phyloP scores from a whole-genome alignment of 1,140 invertebrate species.

The Cherax destructor region DNA sequence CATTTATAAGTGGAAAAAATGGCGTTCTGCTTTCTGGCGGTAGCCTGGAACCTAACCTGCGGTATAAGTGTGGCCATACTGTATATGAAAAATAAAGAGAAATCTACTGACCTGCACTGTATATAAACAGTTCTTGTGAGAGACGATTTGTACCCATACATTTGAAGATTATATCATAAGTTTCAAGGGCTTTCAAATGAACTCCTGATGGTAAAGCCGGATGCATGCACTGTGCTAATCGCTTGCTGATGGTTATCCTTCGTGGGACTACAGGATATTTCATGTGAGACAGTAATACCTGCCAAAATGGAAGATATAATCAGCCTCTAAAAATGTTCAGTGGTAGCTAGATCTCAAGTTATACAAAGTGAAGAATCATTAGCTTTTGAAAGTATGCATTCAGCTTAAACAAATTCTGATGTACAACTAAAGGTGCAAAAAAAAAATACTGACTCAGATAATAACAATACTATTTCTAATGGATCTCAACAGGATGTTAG shows the following conservation, averaged over 20 bases:
- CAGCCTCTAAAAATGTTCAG: not conserved
- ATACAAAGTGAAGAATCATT: not conserved
- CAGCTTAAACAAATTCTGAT: no score
- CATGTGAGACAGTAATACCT: constrained; percentile 84
- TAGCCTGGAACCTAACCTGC: no score
- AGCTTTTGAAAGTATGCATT: not conserved
- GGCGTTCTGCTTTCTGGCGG: no score
- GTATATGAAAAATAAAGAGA: not conserved
- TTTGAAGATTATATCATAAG: constrained; percentile 95
- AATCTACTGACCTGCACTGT: constrained; percentile 81
- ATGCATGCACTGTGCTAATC: constrained; percentile 96
- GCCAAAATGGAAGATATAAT: constrained; percentile 5
- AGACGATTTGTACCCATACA: constrained; percentile 90
- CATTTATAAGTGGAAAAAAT: no score
- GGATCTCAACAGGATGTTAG: no score
- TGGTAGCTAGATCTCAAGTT: not conserved
- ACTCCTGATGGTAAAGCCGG: constrained; percentile 93
- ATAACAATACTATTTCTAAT: no score
- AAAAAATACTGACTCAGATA: no score
- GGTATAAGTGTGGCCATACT: no score
- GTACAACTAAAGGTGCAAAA: no score
- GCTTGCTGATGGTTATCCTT: constrained; percentile 92
- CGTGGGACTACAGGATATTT: constrained; percentile 94
- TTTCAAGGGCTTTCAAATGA: constrained; percentile 94
- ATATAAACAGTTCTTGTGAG: constrained; percentile 91